A percentile compares a stretch with the other conserved stretches of the same genome.
Conservation (phyloP, 2,888 invertebrate species). For the Caenorhabditis afra region DNA sequence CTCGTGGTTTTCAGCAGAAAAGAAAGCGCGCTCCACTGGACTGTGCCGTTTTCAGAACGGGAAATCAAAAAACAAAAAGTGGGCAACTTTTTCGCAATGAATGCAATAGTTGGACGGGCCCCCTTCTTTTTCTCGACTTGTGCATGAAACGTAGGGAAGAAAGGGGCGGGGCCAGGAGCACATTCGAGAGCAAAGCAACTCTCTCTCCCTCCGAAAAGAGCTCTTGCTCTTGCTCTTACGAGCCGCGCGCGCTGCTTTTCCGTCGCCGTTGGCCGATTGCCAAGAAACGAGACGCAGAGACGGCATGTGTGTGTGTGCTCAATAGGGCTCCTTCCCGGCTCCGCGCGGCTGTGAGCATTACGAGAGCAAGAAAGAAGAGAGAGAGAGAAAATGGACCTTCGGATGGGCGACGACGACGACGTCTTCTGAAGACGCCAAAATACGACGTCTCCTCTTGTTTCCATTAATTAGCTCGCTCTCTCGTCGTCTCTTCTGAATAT, state of each 20-base stretch:
- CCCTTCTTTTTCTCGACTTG: constrained; percentile 3
- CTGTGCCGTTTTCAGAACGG: background rate
- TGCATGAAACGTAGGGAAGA: constrained; percentile 1
- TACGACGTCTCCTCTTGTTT: constrained; percentile 5
- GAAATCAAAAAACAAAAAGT: background rate
- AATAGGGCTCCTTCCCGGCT: constrained; percentile 6
- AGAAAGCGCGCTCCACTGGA: too few species aligned
- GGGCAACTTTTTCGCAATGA: background rate
- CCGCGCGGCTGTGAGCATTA: constrained; percentile 11
- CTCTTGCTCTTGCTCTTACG: constrained; percentile 39
- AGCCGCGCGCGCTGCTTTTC: constrained; percentile 22
- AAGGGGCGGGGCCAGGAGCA: constrained; percentile 9
- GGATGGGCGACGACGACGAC: constrained; percentile 2
- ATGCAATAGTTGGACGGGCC: background rate
- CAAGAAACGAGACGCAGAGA: constrained; percentile 17
- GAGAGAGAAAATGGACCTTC: constrained; percentile 9
- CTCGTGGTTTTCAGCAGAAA: too few species aligned
- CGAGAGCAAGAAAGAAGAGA: constrained; percentile 7
- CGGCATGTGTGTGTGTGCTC: constrained; percentile 10
- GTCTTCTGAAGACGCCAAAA: constrained; percentile 3
- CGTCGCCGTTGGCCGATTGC: constrained; percentile 28
- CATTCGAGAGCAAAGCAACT: constrained; percentile 44
- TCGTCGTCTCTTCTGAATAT: constrained; percentile 18
- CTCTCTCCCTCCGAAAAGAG: constrained; percentile 40
- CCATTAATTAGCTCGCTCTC: constrained; percentile 25